These are phyloP conservation scores for Acropora yongei DNA, from an alignment of 64 coral and sea anemone species.

Conservation along the genomic window DNA sequence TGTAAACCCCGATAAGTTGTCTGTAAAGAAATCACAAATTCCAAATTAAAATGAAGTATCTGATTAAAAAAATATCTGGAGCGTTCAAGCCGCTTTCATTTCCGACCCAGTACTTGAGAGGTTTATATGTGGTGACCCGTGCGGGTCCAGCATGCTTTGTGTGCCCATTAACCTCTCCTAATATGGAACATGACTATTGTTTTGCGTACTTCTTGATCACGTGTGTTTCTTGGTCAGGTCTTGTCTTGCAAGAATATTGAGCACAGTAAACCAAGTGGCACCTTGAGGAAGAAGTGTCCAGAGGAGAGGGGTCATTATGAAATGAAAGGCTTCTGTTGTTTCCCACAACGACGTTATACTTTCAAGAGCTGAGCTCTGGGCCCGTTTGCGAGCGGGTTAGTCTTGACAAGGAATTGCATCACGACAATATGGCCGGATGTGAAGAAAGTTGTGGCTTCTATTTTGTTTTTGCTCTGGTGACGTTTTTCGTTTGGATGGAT, in stretches of 20 bases:
- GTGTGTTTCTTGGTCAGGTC: no score
- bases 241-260: no score
- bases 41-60: no score
- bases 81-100: no score
- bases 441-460: constrained; percentile 92
- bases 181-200: constrained; percentile 12
- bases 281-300: no score
- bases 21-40: no score
- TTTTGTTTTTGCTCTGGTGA: constrained; percentile 82
- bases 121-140: no score
- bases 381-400: background rate
- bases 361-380: background rate
- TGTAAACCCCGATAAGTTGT: no score
- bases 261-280: no score
- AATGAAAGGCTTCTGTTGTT: background rate
- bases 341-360: constrained; percentile 4
- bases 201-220: background rate
- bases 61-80: no score
- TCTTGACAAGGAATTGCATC: background rate
- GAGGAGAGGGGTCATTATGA: background rate
- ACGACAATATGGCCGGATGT: constrained; percentile 71
- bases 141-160: no score
- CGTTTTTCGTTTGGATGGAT: constrained; percentile 92
- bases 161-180: background rate
- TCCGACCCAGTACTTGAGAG: no score